A percentile compares a stretch with the other conserved stretches of the same genome.
Conservation (phyloP, 2,797 vertebrate species). For the Falco concolor region DNA sequence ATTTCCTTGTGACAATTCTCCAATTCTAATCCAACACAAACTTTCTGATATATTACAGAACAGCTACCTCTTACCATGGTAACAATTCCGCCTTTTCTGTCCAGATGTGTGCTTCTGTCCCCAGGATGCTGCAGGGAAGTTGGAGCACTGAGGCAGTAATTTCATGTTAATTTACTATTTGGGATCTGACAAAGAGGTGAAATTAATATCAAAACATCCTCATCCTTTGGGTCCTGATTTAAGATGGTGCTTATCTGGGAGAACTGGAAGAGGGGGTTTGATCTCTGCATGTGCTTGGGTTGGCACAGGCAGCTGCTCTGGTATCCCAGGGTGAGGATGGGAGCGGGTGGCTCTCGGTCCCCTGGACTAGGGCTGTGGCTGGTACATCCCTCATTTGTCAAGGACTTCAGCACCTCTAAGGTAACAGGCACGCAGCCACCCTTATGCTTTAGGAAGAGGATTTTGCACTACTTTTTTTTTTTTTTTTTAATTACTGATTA, state of each 20-base stretch:
- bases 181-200: not conserved
- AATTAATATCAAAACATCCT: not conserved
- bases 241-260: not conserved
- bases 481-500: not conserved
- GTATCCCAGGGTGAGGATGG: not conserved
- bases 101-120: not conserved
- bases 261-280: not conserved
- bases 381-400: not conserved
- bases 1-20: not conserved
- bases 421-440: not conserved
- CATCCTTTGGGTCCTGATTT: not conserved
- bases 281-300: rapidly evolving
- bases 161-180: not conserved
- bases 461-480: not conserved
- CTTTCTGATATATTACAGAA: not conserved
- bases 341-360: rapidly evolving
- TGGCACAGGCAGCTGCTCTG: not conserved
- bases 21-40: not conserved
- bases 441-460: not conserved
- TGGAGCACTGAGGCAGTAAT: not conserved
- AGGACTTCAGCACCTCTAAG: not conserved
- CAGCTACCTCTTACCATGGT: not conserved
- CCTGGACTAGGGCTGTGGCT: not conserved
- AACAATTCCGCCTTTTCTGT: not conserved
- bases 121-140: not conserved